Percentiles rank a stretch among this genome's conserved stretches.
Evolutionary conservation across 2,797 vertebrate species (phyloP).

Genomic region (Falco naumanni): DNA sequence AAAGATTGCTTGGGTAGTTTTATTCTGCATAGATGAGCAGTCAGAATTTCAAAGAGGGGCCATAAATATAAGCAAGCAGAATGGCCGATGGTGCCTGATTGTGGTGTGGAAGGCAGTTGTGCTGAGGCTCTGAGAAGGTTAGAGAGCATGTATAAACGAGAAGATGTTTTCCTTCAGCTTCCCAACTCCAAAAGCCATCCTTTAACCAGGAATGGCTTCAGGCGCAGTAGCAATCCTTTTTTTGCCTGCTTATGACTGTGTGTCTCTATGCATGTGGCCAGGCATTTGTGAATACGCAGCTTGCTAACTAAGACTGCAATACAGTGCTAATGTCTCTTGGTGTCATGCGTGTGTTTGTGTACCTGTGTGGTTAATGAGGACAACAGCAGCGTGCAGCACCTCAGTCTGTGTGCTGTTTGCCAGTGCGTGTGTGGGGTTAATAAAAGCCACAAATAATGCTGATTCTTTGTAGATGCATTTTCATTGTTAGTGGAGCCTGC

Average conservation of each 20-base stretch:
- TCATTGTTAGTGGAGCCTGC: not conserved
- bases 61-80: conserved; percentile 29
- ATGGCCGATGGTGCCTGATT: not conserved
- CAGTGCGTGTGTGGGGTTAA: not conserved
- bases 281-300: not conserved
- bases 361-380: not conserved
- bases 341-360: not conserved
- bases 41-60: conserved; percentile 28
- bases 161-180: not conserved
- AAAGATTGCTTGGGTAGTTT: conserved; percentile 33
- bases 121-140: not conserved
- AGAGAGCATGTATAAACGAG: not conserved
- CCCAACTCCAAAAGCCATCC: not conserved
- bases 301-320: not conserved
- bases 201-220: not conserved
- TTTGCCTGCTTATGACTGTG: not conserved
- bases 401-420: not conserved
- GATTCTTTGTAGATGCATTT: not conserved
- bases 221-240: not conserved
- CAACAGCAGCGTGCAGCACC: not conserved
- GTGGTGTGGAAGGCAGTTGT: not conserved
- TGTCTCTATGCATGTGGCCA: not conserved
- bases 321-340: not conserved
- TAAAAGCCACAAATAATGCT: not conserved
- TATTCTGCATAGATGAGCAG: conserved; percentile 45